Conservation (phyloP, 2,797 vertebrate genomes). For the Ataeniobius toweri region DNA sequence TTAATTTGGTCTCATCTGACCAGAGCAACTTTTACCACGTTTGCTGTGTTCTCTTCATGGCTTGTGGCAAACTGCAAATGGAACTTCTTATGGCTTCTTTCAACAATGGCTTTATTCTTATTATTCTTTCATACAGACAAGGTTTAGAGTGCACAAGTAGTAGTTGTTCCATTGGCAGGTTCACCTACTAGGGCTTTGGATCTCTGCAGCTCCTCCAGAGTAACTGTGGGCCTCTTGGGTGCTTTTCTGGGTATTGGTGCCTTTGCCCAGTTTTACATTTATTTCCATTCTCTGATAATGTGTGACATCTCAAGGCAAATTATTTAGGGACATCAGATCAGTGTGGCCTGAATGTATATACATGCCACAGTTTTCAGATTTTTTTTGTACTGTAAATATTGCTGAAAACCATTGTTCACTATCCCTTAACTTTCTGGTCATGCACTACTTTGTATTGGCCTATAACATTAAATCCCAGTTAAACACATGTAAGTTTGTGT, state of each 20-base stretch:
- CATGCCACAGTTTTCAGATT: not conserved
- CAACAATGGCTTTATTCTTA: no score
- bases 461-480: not conserved
- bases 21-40: not conserved
- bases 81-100: no score
- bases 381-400: no score
- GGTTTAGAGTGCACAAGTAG: no score
- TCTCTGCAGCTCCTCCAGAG: not conserved
- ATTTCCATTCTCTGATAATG: not conserved
- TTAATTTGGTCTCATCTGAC: not conserved
- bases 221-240: not conserved
- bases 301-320: not conserved
- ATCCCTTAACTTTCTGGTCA: not conserved
- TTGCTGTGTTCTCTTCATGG: not conserved
- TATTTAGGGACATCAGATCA: not conserved
- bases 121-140: no score
- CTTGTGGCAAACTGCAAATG: no score
- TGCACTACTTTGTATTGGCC: not conserved
- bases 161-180: no score
- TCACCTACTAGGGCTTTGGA: not conserved
- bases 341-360: not conserved
- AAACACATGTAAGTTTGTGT: not conserved
- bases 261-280: not conserved
- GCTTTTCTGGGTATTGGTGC: not conserved
- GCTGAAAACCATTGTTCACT: not conserved